Base-by-base conservation (phyloP, 2,797 vertebrate genomes). In the Amphiprion clarkii region DNA sequence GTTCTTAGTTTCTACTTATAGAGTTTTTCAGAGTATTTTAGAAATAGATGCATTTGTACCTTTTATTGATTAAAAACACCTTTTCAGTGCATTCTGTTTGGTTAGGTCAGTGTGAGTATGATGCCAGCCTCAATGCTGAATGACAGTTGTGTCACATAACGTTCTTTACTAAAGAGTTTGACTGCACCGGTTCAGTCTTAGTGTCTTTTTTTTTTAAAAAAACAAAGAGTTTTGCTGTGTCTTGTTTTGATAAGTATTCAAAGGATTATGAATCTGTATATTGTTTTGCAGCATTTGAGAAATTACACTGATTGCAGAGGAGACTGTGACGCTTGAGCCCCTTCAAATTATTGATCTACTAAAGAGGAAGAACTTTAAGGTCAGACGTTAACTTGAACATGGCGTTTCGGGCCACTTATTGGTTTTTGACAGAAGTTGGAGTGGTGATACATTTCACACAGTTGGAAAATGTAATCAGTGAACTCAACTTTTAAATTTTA, bases 141-240 rank as follows among this genome's bases (percentile, higher is more conserved):
- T 48, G 19, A 9, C 16, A 27, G 3, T 76, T 82, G 83, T 67
- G 68, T 55, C 13, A 55, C 6, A 5, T 66, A 42, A 60, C 9
- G 3, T 56, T 71, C 42, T 78, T 4, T 56, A 78, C 66, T 88
- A 71, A 85, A 85, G 53, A 0, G 1, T 82, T 76, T 86, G 74
- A 68, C 59, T 79, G 40, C 44, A 75, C 29, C 19, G 31, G 10
- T 33, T 64, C 16, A 6, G 36, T 23, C 23, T 63, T 33, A 9
- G n/a, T 78, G 58, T 86, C 39, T 54, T 68, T 66, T 55, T 74
- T 53, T 53, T 54, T 39, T 21, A 31, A 17, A n/a, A n/a, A 23
- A 23, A 68, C 14, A 39, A 19, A 67, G 13, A 14, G 9, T 33
- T 33, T 33, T 33, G 39, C 46, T 58, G 29, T 17, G 13, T 5